phyloP scores from a whole-genome alignment of 1,140 invertebrate species.

The Drosophila varians region DNA sequence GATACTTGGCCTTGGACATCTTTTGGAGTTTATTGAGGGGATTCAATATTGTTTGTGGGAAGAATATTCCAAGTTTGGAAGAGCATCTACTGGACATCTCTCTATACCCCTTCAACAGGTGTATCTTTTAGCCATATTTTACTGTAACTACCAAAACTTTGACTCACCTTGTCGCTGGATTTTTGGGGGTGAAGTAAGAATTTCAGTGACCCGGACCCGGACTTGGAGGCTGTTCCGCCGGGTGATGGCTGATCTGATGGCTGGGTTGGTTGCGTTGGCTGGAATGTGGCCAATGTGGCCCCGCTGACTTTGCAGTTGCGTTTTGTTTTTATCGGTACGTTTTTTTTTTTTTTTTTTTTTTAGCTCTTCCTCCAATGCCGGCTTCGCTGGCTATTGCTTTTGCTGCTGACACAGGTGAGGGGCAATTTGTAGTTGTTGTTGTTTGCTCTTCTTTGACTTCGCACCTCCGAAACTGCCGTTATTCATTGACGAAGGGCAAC shows the following conservation, averaged over 20 bases:
- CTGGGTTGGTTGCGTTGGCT: conserved; percentile 6
- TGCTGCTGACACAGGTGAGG: conserved; percentile 39
- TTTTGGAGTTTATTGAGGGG: too few species aligned
- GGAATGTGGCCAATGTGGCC: conserved; percentile 44
- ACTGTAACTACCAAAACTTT: conserved; percentile 14
- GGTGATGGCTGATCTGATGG: conserved; percentile 40
- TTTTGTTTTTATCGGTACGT: conserved; percentile 21
- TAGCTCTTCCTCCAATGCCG: conserved; percentile 30
- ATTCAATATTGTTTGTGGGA: too few species aligned
- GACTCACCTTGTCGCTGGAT: conserved; percentile 10
- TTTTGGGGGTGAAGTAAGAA: conserved; percentile 8
- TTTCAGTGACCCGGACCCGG: conserved; percentile 37
- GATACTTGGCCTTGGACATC: not conserved
- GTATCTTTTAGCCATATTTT: not conserved
- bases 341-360: conserved; percentile 14
- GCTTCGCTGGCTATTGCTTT: conserved; percentile 3
- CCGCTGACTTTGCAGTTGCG: conserved; percentile 43
- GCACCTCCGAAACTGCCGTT: conserved; percentile 43
- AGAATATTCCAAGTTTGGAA: too few species aligned
- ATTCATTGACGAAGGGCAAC: conserved; percentile 43
- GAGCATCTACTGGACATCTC: too few species aligned
- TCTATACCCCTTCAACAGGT: not conserved
- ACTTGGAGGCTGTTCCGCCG: conserved; percentile 29
- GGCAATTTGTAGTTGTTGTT: conserved; percentile 35
- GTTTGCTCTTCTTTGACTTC: conserved; percentile 38